Percentiles rank a stretch among this genome's conserved stretches.
Evolutionary conservation across 2,113 vertebrate genomes (phyloP).

Genomic region (Geococcyx californianus): DNA sequence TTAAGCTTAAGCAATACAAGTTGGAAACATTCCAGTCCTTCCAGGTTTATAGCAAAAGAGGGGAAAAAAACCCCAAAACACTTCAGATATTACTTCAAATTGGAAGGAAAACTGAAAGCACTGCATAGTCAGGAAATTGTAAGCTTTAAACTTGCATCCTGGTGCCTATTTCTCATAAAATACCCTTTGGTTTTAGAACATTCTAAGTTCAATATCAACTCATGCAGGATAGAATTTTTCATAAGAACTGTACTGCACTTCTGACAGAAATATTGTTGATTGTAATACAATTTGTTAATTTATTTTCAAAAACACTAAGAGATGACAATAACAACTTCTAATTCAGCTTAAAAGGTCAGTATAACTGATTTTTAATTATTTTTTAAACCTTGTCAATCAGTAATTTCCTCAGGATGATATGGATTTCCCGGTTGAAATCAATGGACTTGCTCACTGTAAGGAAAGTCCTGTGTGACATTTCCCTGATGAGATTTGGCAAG

Average conservation of each 20-base stretch:
- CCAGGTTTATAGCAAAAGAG: not conserved
- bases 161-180: not conserved
- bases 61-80: rapidly evolving
- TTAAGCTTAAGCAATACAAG: not conserved
- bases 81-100: not conserved
- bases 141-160: not conserved
- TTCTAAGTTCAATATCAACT: not conserved
- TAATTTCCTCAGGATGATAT: not conserved
- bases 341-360: not conserved
- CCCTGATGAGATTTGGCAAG: not conserved
- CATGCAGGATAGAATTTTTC: not conserved
- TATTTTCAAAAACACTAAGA: not conserved
- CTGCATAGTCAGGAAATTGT: not conserved
- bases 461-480: not conserved
- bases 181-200: not conserved
- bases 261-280: not conserved
- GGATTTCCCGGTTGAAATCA: not conserved
- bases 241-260: not conserved
- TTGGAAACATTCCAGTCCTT: not conserved
- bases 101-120: not conserved
- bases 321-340: not conserved
- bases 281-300: not conserved
- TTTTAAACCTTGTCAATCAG: not conserved
- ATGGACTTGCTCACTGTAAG: not conserved
- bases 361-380: not conserved